Conservation (phyloP, 1,140 invertebrate species). For the Drosophila bocqueti region DNA sequence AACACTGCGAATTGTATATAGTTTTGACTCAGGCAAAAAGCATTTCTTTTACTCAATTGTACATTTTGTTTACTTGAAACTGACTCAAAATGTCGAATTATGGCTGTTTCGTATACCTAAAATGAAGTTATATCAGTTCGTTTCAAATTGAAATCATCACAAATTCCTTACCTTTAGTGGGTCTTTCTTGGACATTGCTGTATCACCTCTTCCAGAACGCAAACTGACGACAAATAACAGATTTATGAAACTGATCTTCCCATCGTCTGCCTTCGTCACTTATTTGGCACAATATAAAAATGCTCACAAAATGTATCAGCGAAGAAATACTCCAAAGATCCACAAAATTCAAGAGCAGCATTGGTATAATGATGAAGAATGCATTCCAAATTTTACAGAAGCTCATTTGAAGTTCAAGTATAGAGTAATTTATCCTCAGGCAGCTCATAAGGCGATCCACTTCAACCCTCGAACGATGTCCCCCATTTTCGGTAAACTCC, state of each 20-base stretch:
- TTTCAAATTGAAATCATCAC: neutral
- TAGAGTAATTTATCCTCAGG: neutral
- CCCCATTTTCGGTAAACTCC: neutral
- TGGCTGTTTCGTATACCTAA: neutral
- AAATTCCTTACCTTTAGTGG: neutral
- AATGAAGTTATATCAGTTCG: neutral
- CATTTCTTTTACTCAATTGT: neutral
- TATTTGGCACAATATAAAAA: conserved; percentile 12
- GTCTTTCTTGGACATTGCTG: neutral
- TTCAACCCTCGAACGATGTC: neutral
- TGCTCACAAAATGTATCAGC: conserved; percentile 4
- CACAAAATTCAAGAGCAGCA: conserved; percentile 20
- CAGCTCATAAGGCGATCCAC: conserved; percentile 7
- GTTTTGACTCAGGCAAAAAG: neutral
- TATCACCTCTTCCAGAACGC: neutral
- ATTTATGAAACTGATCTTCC: conserved; percentile 8
- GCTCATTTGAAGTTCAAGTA: conserved; percentile 11
- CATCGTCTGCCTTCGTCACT: neutral
- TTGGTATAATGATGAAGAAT: conserved; percentile 1
- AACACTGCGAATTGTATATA: neutral
- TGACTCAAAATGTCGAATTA: neutral
- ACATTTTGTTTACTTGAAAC: neutral
- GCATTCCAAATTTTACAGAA: neutral
- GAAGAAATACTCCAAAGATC: neutral
- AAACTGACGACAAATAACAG: neutral